Percentiles rank a stretch among this genome's conserved stretches.
Conservation (phyloP, 2,113 vertebrate species). For the Rhabdomys dilectus region DNA sequence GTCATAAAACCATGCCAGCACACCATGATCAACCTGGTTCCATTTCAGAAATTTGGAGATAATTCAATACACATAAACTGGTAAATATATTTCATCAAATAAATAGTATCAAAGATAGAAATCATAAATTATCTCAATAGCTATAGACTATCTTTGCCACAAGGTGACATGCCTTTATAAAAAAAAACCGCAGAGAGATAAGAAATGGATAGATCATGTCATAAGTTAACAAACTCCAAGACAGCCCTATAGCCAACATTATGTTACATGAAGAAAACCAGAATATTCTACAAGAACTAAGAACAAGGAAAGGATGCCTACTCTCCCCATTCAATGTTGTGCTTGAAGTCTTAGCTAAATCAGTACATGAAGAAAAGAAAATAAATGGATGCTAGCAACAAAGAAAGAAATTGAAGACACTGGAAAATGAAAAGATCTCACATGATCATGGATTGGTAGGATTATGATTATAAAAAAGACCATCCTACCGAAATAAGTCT, state of each 20-base stretch:
- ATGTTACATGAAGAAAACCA: not conserved
- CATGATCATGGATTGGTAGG: not conserved
- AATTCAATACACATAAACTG: not conserved
- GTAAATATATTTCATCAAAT: not conserved
- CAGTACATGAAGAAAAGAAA: not conserved
- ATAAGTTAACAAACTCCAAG: not conserved
- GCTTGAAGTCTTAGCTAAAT: not conserved
- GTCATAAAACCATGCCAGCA: not conserved
- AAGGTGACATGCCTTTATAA: not conserved
- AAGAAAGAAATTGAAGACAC: not conserved
- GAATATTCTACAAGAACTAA: not conserved
- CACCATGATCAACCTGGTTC: not conserved
- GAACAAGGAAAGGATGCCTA: not conserved
- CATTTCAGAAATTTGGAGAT: not conserved
- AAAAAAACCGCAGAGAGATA: not conserved
- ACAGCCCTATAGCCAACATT: not conserved
- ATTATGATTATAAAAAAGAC: not conserved
- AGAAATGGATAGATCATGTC: not conserved
- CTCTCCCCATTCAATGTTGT: not conserved
- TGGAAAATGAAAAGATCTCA: not conserved
- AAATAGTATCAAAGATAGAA: not conserved
- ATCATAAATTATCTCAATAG: not conserved
- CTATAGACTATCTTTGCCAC: not conserved
- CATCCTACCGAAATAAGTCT: not conserved
- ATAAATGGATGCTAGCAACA: not conserved